Base-by-base conservation (phyloP, 2,888 invertebrate species). In the Pyrgus malvae region DNA sequence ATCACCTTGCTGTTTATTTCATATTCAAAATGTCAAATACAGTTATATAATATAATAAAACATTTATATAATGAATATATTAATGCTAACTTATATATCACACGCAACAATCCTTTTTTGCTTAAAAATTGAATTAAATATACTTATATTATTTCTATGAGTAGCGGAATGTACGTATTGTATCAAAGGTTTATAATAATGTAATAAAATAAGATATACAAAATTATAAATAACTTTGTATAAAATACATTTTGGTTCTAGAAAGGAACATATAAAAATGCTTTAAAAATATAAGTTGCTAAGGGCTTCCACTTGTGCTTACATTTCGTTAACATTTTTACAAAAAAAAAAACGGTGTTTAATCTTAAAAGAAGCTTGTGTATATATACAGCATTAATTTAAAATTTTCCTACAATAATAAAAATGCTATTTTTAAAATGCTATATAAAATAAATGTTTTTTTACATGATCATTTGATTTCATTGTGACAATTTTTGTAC, bases 81-180 rank as follows among this genome's bases (percentile, higher is more conserved):
- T 12, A 38, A 29, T n/a, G n/a, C n/a, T n/a, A n/a, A n/a, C n/a
- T n/a, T n/a, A n/a, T n/a, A n/a, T n/a, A n/a, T n/a, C n/a, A n/a
- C n/a, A n/a, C n/a, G n/a, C n/a, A n/a, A n/a, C 48, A 48, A 38
- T 40, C 11, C 3, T 42, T 42, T 37, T 23, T 31, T 16, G 12
- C 16, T 50, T 48, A 41, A 60, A 29, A 9, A 16, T 9, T n/a
- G 49, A 56, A 55, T 46, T 50, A 7, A 25, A 57, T 45, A 55
- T 55, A 66, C 14, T 53, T 38, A 29, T 19, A 29, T 38, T 48
- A 55, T 50, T 48, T 55, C 16, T 55, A 48, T 31, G 64, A 59
- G 57, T 66, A 67, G 69, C 80, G 86, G 86, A 85, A 85, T 81
- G 83, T 84, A 73, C 60, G 66, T 58, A 70, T 74, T 67, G 67